Conservation (phyloP, 2,797 vertebrate species). For the Etheostoma nigrum region DNA sequence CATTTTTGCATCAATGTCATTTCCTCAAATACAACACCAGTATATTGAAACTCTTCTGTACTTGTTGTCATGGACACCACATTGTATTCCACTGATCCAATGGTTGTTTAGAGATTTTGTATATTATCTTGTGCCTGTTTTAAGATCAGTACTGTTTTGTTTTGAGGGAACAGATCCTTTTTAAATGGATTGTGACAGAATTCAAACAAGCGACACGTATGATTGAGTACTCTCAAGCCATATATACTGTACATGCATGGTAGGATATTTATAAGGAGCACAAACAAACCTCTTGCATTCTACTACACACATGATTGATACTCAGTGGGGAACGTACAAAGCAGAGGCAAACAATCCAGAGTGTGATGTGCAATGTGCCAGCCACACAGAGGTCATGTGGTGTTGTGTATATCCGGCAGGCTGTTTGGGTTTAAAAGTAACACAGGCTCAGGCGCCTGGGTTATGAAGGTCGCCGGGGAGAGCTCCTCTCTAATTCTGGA, state of each 20-base stretch:
- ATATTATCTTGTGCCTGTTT: slow-evolving; percentile 10
- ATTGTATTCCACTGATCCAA: slow-evolving; percentile 1
- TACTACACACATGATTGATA: slow-evolving; percentile 34
- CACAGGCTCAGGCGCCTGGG: slow-evolving; percentile 75
- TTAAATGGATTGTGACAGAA: slow-evolving; percentile 3
- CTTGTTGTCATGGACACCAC: background rate
- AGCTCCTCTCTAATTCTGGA: slow-evolving; percentile 77
- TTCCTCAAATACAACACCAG: slow-evolving; percentile 34
- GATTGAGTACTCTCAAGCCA: background rate
- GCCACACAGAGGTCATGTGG: slow-evolving; percentile 69
- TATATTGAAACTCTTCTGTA: slow-evolving; percentile 12
- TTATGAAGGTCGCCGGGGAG: slow-evolving; percentile 81
- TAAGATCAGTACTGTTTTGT: slow-evolving; percentile 3
- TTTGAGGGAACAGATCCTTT: background rate
- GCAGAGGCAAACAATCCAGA: slow-evolving; percentile 46
- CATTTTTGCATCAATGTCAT: slow-evolving; percentile 2
- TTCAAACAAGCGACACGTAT: slow-evolving; percentile 11
- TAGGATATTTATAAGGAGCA: slow-evolving; percentile 43
- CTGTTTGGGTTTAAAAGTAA: slow-evolving; percentile 66
- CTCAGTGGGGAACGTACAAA: slow-evolving; percentile 35
- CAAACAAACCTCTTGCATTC: slow-evolving; percentile 38
- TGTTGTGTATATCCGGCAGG: slow-evolving; percentile 69
- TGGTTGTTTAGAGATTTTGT: background rate
- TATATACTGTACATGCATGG: background rate
- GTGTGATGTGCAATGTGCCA: slow-evolving; percentile 41